phyloP scores from a whole-genome alignment of 2,797 vertebrate species.

The Leontopithecus rosalia region DNA sequence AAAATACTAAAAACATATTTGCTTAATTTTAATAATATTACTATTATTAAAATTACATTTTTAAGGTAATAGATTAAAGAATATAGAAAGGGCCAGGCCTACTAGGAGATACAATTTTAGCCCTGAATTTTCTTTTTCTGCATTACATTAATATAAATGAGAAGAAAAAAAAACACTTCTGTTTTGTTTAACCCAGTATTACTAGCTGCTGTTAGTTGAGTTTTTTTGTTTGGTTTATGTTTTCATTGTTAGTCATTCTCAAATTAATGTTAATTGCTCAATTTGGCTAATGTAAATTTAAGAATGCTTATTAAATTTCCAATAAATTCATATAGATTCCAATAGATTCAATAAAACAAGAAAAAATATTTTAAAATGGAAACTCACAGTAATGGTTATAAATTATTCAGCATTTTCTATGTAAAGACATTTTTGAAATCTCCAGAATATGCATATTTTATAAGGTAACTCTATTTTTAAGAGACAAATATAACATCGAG shows the following conservation, averaged over 20 bases:
- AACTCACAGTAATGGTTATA: neutral
- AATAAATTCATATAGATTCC: neutral
- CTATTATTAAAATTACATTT: neutral
- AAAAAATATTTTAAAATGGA: neutral
- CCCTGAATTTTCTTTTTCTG: neutral
- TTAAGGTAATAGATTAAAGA: neutral
- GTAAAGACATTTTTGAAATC: neutral
- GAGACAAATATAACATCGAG: neutral
- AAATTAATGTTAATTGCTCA: neutral
- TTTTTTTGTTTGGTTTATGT: neutral
- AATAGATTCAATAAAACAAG: neutral
- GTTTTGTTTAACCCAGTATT: neutral
- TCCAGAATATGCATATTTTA: neutral
- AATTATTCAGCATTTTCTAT: neutral
- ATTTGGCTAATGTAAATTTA: neutral
- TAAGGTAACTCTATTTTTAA: neutral
- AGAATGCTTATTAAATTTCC: neutral
- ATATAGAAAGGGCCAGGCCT: neutral
- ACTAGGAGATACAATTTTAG: neutral
- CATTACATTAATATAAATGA: neutral
- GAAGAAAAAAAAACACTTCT: neutral
- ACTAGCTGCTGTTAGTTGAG: neutral
- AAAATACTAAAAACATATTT: neutral
- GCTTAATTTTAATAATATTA: neutral
- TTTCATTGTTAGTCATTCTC: neutral